Percentiles rank a stretch among this genome's conserved stretches.
Evolutionary conservation across 1,140 invertebrate species (phyloP).

Genomic region (Magallana gigas): DNA sequence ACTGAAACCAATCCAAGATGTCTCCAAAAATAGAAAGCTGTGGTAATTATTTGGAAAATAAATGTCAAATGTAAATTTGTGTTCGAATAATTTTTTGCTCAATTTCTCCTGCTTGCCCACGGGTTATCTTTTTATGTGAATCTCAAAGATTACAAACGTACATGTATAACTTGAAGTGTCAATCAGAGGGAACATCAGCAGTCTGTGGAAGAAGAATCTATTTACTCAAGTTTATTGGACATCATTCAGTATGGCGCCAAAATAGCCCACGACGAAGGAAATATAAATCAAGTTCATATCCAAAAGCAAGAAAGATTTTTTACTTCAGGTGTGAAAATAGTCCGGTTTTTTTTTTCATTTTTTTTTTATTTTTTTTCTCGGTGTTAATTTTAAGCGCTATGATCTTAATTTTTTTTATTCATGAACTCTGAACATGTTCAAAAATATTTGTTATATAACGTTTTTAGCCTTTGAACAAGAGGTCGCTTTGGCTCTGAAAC

Average conservation of each 20-base stretch:
- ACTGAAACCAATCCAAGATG: constrained; percentile 82
- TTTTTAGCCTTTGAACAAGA: constrained; percentile 36
- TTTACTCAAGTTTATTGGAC: constrained; percentile 15
- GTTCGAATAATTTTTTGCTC: too few relatives aligned
- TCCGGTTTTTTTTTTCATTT: too few relatives aligned
- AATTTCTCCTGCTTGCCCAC: not conserved
- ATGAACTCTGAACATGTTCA: too few relatives aligned
- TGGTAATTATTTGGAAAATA: not conserved
- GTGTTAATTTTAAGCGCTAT: too few relatives aligned
- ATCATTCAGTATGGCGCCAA: constrained; percentile 41
- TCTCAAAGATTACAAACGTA: too few relatives aligned
- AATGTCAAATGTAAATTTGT: too few relatives aligned
- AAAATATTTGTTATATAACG: not conserved
- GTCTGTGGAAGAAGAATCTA: constrained; percentile 25
- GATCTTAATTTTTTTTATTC: too few relatives aligned
- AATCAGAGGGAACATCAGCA: constrained; percentile 20
- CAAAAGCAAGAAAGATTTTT: constrained; percentile 38
- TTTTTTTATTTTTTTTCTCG: too few relatives aligned
- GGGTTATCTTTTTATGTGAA: not conserved
- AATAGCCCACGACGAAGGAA: not conserved
- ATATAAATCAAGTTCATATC: constrained; percentile 33
- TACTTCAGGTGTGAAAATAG: not conserved
- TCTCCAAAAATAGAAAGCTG: constrained; percentile 33
- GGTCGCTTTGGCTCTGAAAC: not conserved
- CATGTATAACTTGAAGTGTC: not conserved